Percentiles rank a stretch among this genome's conserved stretches.
These are phyloP conservation scores for Phalacrocorax pelagicus DNA, from an alignment of 2,113 vertebrate species.

Conservation along the genomic window DNA sequence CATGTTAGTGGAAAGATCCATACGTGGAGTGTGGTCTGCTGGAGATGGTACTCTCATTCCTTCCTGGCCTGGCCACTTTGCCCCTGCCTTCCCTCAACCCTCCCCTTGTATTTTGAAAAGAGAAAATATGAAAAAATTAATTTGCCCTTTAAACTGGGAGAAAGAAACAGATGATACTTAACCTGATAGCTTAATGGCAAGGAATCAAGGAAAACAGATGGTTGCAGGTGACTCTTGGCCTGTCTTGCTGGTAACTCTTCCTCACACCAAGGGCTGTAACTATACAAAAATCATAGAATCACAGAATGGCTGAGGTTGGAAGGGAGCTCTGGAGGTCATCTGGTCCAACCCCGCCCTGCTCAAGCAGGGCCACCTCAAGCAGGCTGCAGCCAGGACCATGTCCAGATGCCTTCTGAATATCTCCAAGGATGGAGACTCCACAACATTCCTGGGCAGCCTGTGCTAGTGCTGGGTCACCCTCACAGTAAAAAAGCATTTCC, in stretches of 20 bases:
- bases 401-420: not conserved
- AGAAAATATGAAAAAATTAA: not conserved
- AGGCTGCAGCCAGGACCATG: not conserved
- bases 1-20: not conserved
- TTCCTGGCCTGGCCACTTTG: not conserved
- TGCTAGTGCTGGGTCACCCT: not conserved
- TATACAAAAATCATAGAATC: not conserved
- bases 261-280: not conserved
- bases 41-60: not conserved
- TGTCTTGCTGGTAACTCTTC: not conserved
- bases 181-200: not conserved
- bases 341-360: not conserved
- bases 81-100: too few relatives aligned
- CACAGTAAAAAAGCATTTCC: not conserved
- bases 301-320: not conserved
- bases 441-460: not conserved
- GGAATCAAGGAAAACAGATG: not conserved
- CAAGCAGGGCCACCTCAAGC: not conserved
- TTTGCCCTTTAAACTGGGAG: not conserved
- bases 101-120: not conserved
- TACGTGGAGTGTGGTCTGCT: accelerated
- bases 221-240: not conserved
- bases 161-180: not conserved
- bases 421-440: not conserved
- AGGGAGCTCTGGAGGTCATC: not conserved